Conservation (phyloP, 2,888 invertebrate species). For the Pycnomerus fuliginosus region DNA sequence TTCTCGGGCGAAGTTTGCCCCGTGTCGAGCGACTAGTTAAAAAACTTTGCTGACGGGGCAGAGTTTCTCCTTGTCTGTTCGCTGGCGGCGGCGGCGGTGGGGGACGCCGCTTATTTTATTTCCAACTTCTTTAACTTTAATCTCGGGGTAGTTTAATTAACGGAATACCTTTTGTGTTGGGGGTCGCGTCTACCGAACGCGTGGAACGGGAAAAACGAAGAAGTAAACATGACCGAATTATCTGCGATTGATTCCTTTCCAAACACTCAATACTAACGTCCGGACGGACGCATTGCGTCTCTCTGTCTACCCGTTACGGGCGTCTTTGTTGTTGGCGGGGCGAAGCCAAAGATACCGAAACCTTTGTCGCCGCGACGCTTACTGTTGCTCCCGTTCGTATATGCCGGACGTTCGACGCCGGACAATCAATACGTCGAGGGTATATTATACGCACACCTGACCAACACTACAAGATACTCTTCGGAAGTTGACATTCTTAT, state of each 20-base stretch:
- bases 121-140: slow-evolving; percentile 44
- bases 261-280: slow-evolving; percentile 35
- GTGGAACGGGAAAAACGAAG: slow-evolving; percentile 1
- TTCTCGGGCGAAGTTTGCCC: slow-evolving; percentile 48
- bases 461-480: too few relatives aligned
- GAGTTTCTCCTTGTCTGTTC: slow-evolving; percentile 36
- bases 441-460: too few relatives aligned
- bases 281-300: slow-evolving; percentile 29
- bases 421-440: slow-evolving; percentile 33
- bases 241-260: slow-evolving; percentile 15
- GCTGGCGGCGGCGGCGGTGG: slow-evolving; percentile 17
- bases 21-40: slow-evolving; percentile 48
- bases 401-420: slow-evolving; percentile 35
- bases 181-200: neutral
- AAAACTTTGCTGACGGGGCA: slow-evolving; percentile 43
- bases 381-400: slow-evolving; percentile 31
- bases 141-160: slow-evolving; percentile 47
- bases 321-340: slow-evolving; percentile 27
- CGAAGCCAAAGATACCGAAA: slow-evolving; percentile 28
- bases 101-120: slow-evolving; percentile 37
- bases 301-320: slow-evolving; percentile 25
- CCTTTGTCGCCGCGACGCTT: slow-evolving; percentile 32
- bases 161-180: slow-evolving; percentile 42
- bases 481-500: too few relatives aligned
- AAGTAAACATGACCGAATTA: slow-evolving; percentile 4